These are phyloP conservation scores for Trichacis sp. DNA, from an alignment of 2,888 invertebrate genomes.

Conservation along the genomic window DNA sequence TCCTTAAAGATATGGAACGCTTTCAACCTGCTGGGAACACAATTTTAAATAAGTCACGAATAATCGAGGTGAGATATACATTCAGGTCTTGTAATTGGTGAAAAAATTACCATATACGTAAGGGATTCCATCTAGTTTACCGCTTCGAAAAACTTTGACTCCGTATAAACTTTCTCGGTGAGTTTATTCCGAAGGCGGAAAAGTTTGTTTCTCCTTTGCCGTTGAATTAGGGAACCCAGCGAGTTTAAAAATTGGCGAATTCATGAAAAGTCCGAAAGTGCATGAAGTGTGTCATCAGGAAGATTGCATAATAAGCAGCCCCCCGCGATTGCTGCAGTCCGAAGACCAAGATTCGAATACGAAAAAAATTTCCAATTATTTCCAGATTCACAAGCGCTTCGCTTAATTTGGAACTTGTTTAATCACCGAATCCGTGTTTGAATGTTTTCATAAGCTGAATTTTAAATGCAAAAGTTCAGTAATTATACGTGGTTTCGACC, in stretches of 20 bases:
- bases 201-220: slow-evolving; percentile 31
- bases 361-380: no score
- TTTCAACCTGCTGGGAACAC: slow-evolving; percentile 73
- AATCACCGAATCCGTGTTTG: background rate
- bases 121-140: slow-evolving; percentile 1
- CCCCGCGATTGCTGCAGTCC: slow-evolving; percentile 23
- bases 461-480: background rate
- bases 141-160: slow-evolving; percentile 7
- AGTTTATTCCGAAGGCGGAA: slow-evolving; percentile 36
- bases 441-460: background rate
- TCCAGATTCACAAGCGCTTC: no score
- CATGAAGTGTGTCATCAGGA: slow-evolving; percentile 29
- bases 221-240: slow-evolving; percentile 48
- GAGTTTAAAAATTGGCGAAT: slow-evolving; percentile 48
- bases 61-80: slow-evolving; percentile 69
- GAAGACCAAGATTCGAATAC: no score
- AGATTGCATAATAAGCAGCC: slow-evolving; percentile 28
- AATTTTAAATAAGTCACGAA: slow-evolving; percentile 69
- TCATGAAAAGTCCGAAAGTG: slow-evolving; percentile 35
- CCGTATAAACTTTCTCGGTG: slow-evolving; percentile 12
- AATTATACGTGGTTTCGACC: background rate
- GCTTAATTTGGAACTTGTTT: no score
- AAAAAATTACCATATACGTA: slow-evolving; percentile 1
- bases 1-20: slow-evolving; percentile 79
- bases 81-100: background rate